Conservation (phyloP, 37 sponge, comb jelly and placozoan species). For the Oscarella lobularis region DNA sequence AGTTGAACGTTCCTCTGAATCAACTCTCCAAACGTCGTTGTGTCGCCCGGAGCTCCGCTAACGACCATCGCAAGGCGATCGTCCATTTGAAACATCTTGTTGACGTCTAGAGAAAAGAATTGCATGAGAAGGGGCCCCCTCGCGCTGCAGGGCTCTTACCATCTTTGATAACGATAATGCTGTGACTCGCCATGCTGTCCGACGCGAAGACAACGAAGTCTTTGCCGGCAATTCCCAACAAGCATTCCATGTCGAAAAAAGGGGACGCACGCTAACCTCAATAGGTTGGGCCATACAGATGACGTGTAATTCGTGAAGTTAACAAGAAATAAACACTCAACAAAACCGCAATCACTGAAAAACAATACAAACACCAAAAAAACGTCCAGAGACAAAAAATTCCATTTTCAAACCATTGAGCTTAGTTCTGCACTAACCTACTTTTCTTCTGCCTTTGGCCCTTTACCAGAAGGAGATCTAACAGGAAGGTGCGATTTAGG, state of each 20-base stretch:
- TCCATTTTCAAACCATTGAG: background rate
- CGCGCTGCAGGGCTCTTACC: background rate
- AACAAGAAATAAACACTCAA: no score
- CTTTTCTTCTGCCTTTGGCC: background rate
- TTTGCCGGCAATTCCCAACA: conserved; percentile 79
- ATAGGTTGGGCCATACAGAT: no score
- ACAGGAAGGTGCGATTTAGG: background rate
- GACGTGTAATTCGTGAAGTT: no score
- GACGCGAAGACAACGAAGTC: conserved; percentile 80
- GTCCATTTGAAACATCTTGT: conserved; percentile 77
- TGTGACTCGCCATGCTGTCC: conserved; percentile 77
- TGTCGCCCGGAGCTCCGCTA: conserved; percentile 89
- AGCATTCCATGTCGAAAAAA: conserved; percentile 59
- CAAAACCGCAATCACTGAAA: no score
- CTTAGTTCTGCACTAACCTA: background rate
- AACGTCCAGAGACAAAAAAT: background rate
- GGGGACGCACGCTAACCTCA: no score
- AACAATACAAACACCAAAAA: background rate
- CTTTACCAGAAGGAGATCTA: background rate
- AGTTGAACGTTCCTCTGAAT: conserved; percentile 86
- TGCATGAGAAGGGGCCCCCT: background rate
- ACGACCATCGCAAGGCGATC: conserved; percentile 80
- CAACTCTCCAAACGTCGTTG: conserved; percentile 86
- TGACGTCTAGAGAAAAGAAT: conserved; percentile 28
- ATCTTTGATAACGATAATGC: conserved; percentile 87